A percentile compares a stretch with the other conserved stretches of the same genome.
These are phyloP conservation scores for Bubo blakistoni DNA, from an alignment of 2,113 vertebrate species.

Conservation along the genomic window DNA sequence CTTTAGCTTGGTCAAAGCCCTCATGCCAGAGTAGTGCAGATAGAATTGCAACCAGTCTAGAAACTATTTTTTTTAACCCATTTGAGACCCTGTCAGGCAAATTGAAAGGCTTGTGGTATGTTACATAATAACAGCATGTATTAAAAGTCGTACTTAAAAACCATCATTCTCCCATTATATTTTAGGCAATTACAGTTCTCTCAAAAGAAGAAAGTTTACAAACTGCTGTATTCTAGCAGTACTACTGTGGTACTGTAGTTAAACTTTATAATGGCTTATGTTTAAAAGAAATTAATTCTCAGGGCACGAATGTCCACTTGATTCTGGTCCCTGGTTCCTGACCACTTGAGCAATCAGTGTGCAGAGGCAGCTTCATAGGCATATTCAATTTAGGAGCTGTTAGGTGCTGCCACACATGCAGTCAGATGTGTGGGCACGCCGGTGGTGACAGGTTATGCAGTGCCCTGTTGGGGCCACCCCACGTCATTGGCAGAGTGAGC, in stretches of 20 bases:
- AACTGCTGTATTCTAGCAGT: neutral
- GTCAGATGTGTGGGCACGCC: accelerated
- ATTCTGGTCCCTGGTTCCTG: neutral
- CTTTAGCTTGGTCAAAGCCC: neutral
- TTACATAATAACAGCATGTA: neutral
- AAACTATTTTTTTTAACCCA: neutral
- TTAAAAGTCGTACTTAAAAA: neutral
- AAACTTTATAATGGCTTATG: neutral
- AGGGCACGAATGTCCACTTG: neutral
- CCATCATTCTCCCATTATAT: neutral
- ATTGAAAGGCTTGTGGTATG: neutral
- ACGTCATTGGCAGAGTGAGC: accelerated
- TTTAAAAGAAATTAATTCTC: neutral
- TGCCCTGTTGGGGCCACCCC: neutral
- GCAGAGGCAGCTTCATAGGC: neutral
- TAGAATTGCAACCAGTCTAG: neutral
- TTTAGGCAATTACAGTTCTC: neutral
- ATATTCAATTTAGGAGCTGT: neutral
- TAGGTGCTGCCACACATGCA: neutral
- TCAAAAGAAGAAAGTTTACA: neutral
- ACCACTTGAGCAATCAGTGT: neutral
- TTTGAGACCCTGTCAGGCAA: neutral
- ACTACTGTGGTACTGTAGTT: neutral
- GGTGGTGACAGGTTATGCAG: neutral
- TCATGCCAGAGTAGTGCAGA: neutral